These are phyloP conservation scores for Cotesia glomerata DNA, from an alignment of 1,140 invertebrate genomes.

Conservation along the genomic window DNA sequence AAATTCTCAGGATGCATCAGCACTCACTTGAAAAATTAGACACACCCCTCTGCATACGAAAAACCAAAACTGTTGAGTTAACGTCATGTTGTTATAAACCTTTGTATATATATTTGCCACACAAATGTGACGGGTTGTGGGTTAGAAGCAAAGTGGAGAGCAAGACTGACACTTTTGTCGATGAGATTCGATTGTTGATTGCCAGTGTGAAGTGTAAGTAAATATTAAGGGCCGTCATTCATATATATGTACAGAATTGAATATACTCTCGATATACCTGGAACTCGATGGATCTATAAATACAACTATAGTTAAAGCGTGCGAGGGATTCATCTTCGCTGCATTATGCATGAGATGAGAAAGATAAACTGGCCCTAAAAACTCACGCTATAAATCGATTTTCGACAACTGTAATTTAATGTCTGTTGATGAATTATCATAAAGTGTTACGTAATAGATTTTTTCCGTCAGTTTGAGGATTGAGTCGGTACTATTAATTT, in stretches of 20 bases:
- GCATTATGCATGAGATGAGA: conserved; percentile 1
- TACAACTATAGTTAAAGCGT: not conserved
- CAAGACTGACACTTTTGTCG: not conserved
- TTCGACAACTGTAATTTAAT: not conserved
- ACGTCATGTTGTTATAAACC: not conserved
- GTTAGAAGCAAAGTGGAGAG: too few relatives aligned
- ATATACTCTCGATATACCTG: too few relatives aligned
- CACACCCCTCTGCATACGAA: conserved; percentile 1
- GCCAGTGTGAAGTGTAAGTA: too few relatives aligned
- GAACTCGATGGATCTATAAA: not conserved
- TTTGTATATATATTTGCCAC: not conserved
- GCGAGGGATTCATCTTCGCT: not conserved
- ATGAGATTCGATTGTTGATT: conserved; percentile 3
- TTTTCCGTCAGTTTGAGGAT: too few relatives aligned
- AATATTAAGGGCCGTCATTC: too few relatives aligned
- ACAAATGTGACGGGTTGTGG: not conserved
- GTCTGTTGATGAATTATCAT: too few relatives aligned
- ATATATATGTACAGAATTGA: not conserved
- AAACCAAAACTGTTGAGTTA: not conserved
- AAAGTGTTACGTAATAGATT: too few relatives aligned
- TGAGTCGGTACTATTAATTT: too few relatives aligned
- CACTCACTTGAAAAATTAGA: not conserved
- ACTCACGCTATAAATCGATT: not conserved
- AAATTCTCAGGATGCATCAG: not conserved
- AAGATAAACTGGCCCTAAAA: not conserved